A percentile compares a stretch with the other conserved stretches of the same genome.
phyloP scores from a whole-genome alignment of 1,140 invertebrate species.

The Drosophila jambulina region DNA sequence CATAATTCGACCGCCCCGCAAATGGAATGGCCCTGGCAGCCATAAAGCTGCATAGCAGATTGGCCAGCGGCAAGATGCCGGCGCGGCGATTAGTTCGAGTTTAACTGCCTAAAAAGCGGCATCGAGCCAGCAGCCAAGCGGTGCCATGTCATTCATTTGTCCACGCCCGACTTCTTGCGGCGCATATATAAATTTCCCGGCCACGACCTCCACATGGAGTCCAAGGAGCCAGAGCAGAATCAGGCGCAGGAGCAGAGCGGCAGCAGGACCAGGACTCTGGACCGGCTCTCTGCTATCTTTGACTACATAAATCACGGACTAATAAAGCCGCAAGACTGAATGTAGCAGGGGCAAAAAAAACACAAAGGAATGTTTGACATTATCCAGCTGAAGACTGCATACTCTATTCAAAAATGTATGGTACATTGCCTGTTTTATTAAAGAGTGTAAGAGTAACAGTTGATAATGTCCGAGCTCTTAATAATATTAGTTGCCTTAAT shows the following conservation, averaged over 20 bases:
- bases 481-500: no score
- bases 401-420: conserved; percentile 2
- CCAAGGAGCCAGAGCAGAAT: conserved; percentile 5
- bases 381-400: background rate
- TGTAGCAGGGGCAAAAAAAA: conserved; percentile 50
- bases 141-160: conserved; percentile 81
- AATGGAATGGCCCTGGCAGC: conserved; percentile 69
- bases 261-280: conserved; percentile 33
- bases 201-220: conserved; percentile 62
- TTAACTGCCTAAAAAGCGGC: conserved; percentile 71
- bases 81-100: conserved; percentile 76
- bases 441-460: background rate
- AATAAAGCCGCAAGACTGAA: conserved; percentile 82
- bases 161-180: conserved; percentile 77
- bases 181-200: conserved; percentile 76
- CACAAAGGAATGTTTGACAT: conserved; percentile 7
- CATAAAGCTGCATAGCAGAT: conserved; percentile 81
- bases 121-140: conserved; percentile 44
- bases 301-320: conserved; percentile 83
- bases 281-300: conserved; percentile 73
- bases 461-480: background rate
- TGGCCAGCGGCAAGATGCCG: conserved; percentile 55
- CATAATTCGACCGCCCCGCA: conserved; percentile 71
- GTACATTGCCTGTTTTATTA: background rate
- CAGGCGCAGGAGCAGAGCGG: conserved; percentile 1